Base-by-base conservation (phyloP, 2,797 vertebrate species). In the Podarcis lilfordi region DNA sequence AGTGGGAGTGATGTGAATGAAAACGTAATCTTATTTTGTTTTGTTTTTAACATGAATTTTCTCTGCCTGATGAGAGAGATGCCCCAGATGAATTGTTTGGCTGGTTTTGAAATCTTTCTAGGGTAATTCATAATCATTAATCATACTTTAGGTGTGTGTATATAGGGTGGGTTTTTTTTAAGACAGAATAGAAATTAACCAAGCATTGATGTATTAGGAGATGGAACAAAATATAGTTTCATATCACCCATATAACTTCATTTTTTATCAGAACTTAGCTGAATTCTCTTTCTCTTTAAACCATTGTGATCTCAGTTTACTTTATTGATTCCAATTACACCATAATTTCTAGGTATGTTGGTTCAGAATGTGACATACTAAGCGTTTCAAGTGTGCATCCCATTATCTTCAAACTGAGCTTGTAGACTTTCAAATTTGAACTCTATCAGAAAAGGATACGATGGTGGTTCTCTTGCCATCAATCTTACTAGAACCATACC, bases 31-130 rank as follows among this genome's bases (percentile, higher is more conserved):
- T 85, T 85, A 13, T 79, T 88, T 79, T 77, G 69, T 68, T 83
- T 50, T n/a, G 25, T 61, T 84, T 76, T 90, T 72, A 3, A 3
- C 43, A 10, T 43, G 37, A 83, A 91, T 91, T 59, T 89, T 85
- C 43, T 88, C 88, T 86, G 84, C 66, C 64, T 55, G 43, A 8
- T 87, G 72, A 21, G 87, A 84, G 29, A 91, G 89, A 21, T 81
- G 17, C 45, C 77, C 90, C 69, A 74, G 1, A 23, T 92, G 29
- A 91, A 74, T 87, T 0, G 25, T 66, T 77, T 76, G 17, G 75
- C 37, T n/a, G 23, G 19, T 13, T 88, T 91, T 76, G 69, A 88
- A 93, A 76, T 71, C 0, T 50, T 66, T 68, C 40, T 35, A 25
- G 10, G 43, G 37, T 25, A 32, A 89, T 55, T 9, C 77, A 76